Evolutionary conservation across 2,113 vertebrate genomes (phyloP).

Genomic region (Poecile atricapillus): DNA sequence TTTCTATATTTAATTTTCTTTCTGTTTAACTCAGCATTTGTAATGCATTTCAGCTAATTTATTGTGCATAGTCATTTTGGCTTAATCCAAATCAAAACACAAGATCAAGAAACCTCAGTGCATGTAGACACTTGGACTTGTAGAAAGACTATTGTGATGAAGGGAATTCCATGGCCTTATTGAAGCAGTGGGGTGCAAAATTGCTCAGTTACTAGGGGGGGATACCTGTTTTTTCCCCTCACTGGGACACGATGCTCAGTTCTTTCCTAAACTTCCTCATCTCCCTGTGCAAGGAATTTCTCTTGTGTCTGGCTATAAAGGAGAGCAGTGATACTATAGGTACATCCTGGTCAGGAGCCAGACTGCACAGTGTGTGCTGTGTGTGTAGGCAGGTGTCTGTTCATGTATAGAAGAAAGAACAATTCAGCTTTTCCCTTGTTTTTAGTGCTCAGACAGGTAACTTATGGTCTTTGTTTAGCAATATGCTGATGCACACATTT

Average conservation of each 20-base stretch:
- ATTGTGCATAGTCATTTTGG: background rate
- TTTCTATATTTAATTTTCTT: constrained; percentile 5
- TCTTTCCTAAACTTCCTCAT: background rate
- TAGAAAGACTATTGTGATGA: background rate
- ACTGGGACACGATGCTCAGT: rapidly evolving
- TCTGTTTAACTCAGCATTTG: background rate
- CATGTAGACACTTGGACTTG: background rate
- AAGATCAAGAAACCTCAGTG: background rate
- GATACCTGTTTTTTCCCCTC: background rate
- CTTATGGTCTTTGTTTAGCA: constrained; percentile 2
- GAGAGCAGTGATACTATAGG: background rate
- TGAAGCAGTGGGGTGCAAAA: background rate
- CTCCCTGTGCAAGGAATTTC: background rate
- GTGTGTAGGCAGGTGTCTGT: background rate
- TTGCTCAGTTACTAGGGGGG: background rate
- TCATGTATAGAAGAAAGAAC: background rate
- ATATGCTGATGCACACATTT: background rate
- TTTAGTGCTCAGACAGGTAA: background rate
- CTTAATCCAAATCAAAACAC: background rate
- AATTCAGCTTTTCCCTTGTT: background rate
- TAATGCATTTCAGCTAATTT: background rate
- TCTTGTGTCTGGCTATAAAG: background rate
- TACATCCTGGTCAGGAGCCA: background rate
- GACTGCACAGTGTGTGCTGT: background rate
- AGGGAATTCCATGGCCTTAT: background rate